phyloP scores from a whole-genome alignment of 2,888 invertebrate species.

The Nomada ferruginata region DNA sequence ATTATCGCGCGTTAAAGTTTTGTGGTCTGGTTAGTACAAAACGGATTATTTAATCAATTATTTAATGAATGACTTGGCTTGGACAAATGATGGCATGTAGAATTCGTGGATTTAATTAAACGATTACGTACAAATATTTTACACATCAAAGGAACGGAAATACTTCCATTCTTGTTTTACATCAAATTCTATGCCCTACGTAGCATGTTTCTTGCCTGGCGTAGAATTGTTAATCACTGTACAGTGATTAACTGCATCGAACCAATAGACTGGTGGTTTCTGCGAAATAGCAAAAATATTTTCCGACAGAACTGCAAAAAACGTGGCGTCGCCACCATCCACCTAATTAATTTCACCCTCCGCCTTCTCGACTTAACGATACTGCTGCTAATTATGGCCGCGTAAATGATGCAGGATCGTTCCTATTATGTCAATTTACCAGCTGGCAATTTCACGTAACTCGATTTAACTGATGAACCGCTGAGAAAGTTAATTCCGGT shows the following conservation, averaged over 20 bases:
- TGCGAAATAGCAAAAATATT: conserved; percentile 49
- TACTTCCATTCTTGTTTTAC: too few species aligned
- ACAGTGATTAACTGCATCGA: not conserved
- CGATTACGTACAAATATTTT: too few species aligned
- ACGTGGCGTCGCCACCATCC: conserved; percentile 6
- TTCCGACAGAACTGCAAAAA: conserved; percentile 28
- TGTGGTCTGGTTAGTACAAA: too few species aligned
- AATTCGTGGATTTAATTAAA: too few species aligned
- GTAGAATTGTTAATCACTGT: not conserved
- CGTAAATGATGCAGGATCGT: conserved; percentile 47
- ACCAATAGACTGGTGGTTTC: not conserved
- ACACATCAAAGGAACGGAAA: too few species aligned
- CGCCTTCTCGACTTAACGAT: conserved; percentile 44
- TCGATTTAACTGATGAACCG: conserved; percentile 56
- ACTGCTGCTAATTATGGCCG: conserved; percentile 48
- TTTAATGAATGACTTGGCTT: not conserved
- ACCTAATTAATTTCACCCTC: conserved; percentile 50
- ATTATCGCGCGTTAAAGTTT: too few species aligned
- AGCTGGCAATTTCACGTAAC: conserved; percentile 52
- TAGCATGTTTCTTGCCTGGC: too few species aligned
- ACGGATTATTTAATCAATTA: too few species aligned
- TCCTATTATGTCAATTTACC: conserved; percentile 57
- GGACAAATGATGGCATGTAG: not conserved
- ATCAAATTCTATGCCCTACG: too few species aligned
- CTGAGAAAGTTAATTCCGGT: conserved; percentile 57